Evolutionary conservation across 2,797 vertebrate genomes (phyloP).

Genomic region (Benthosema pterotum): DNA sequence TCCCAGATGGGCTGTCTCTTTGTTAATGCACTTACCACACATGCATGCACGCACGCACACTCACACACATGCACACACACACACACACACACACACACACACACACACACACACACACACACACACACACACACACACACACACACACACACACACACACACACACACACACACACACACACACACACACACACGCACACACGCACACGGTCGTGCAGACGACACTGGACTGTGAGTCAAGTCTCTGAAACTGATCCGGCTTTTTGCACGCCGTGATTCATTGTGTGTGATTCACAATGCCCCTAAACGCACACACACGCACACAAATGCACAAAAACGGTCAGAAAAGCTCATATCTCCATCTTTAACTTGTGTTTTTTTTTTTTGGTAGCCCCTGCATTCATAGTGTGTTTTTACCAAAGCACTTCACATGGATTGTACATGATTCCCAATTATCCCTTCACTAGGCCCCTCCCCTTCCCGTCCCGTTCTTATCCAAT

Average conservation of each 20-base stretch:
- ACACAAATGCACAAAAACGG: background rate
- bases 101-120: slow-evolving; percentile 46
- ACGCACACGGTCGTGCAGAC: background rate
- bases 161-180: background rate
- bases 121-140: slow-evolving; percentile 55
- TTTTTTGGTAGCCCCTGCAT: too few relatives aligned
- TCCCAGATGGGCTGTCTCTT: slow-evolving; percentile 67
- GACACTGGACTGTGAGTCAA: slow-evolving; percentile 5
- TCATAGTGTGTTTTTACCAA: too few relatives aligned
- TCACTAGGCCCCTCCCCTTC: too few relatives aligned
- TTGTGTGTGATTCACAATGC: too few relatives aligned
- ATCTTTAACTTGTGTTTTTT: too few relatives aligned
- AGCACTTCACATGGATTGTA: too few relatives aligned
- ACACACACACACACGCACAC: too few relatives aligned
- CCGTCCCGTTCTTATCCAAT: too few relatives aligned
- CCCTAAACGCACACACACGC: too few relatives aligned
- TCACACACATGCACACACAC: slow-evolving; percentile 19
- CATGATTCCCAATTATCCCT: too few relatives aligned
- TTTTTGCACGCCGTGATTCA: too few relatives aligned
- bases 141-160: background rate
- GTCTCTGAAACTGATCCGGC: slow-evolving; percentile 31
- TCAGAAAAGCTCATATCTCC: too few relatives aligned
- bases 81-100: slow-evolving; percentile 37
- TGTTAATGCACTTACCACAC: slow-evolving; percentile 45
- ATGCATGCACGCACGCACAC: slow-evolving; percentile 34